These are phyloP conservation scores for Sternarchorhynchus goeldii DNA, from an alignment of 2,797 vertebrate species.

Conservation along the genomic window DNA sequence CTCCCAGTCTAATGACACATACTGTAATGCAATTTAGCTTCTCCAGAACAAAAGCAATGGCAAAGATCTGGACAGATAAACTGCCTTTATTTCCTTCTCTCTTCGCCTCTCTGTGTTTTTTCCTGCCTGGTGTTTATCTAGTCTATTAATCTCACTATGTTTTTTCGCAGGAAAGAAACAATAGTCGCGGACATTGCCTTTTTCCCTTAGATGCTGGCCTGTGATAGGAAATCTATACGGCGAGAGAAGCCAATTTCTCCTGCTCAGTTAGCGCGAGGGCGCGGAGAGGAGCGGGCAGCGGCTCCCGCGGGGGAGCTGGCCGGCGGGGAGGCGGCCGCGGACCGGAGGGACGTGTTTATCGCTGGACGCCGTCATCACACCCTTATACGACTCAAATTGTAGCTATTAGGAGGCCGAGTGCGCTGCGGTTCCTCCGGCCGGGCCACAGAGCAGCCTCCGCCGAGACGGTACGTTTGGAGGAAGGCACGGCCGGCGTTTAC, in stretches of 20 bases:
- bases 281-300: constrained; percentile 54
- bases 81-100: not conserved
- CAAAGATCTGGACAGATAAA: constrained; percentile 60
- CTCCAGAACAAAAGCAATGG: constrained; percentile 59
- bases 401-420: not conserved
- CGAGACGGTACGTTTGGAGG: no score
- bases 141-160: constrained; percentile 74
- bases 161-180: constrained; percentile 72
- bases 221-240: constrained; percentile 79
- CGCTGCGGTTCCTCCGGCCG: no score
- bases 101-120: not conserved
- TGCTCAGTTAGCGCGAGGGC: constrained; percentile 68
- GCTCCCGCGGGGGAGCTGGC: not conserved
- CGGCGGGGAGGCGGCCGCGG: not conserved
- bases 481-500: no score
- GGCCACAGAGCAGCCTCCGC: no score
- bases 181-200: constrained; percentile 69
- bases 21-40: constrained; percentile 56
- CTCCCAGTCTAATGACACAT: constrained; percentile 54
- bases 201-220: constrained; percentile 70
- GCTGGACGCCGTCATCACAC: constrained; percentile 13
- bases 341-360: constrained; percentile 10
- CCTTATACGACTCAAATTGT: not conserved
- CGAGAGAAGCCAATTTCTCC: constrained; percentile 76
- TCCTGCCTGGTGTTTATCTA: constrained; percentile 59